Evolutionary conservation across 1,140 invertebrate genomes (phyloP).

Genomic region (Octopus bimaculoides): DNA sequence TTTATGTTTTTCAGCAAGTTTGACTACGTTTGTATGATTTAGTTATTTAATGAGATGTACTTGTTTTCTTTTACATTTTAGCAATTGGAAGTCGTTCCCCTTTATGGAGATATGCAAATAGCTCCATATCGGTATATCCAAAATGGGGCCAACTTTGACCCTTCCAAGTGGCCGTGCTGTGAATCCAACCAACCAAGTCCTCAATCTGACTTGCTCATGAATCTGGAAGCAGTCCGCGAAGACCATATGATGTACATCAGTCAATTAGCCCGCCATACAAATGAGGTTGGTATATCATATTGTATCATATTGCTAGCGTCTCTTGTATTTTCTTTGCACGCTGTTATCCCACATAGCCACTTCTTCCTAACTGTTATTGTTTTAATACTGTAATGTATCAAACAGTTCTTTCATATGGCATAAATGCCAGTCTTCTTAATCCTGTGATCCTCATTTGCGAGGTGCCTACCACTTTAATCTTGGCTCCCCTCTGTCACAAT

Average conservation of each 20-base stretch:
- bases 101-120: constrained; percentile 99
- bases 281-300: constrained; percentile 67
- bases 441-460: too few relatives aligned
- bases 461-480: too few relatives aligned
- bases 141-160: constrained; percentile 90
- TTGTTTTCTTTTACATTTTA: constrained; percentile 26
- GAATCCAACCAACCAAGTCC: constrained; percentile 63
- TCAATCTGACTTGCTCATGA: constrained; percentile 94
- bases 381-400: too few relatives aligned
- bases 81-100: constrained; percentile 91
- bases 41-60: background rate
- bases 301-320: too few relatives aligned
- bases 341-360: too few relatives aligned
- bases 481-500: too few relatives aligned
- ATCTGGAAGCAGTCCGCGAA: constrained; percentile 89
- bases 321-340: too few relatives aligned
- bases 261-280: constrained; percentile 91
- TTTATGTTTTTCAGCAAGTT: background rate
- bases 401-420: too few relatives aligned
- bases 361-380: too few relatives aligned
- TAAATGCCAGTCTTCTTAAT: too few relatives aligned
- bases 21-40: background rate
- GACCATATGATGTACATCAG: constrained; percentile 98
- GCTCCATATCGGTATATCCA: constrained; percentile 98
- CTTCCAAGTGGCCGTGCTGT: constrained; percentile 86